These are phyloP conservation scores for Rhagoletis pomonella DNA, from an alignment of 1,140 invertebrate genomes.

Conservation along the genomic window DNA sequence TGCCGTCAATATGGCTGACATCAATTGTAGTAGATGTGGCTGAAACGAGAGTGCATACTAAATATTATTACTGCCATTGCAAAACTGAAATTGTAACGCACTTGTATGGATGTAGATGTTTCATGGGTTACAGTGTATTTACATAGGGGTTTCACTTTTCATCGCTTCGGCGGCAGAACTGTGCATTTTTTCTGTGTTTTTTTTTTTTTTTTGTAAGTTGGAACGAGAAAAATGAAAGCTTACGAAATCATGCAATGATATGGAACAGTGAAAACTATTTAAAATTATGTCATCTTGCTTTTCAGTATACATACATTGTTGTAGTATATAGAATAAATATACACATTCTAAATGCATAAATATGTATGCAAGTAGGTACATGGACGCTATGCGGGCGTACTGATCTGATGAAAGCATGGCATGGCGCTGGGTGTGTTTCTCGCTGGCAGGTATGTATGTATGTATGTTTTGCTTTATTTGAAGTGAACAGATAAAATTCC, in stretches of 20 bases:
- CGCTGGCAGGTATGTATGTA: background rate
- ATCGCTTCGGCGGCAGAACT: conserved; percentile 4
- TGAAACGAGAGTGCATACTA: background rate
- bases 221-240: background rate
- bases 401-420: background rate
- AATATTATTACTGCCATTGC: background rate
- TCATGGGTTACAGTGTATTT: background rate
- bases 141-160: background rate
- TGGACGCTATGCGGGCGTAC: background rate
- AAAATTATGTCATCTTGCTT: conserved; percentile 2
- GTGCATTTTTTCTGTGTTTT: no score
- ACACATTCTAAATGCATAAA: no score
- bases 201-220: no score
- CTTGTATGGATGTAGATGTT: background rate
- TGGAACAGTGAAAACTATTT: background rate
- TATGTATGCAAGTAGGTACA: background rate
- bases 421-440: background rate
- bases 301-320: background rate
- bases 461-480: no score
- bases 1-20: conserved; percentile 4
- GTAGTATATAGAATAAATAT: no score
- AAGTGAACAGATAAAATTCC: background rate
- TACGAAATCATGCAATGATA: background rate
- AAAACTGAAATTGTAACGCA: background rate
- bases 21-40: background rate